A percentile compares a stretch with the other conserved stretches of the same genome.
Conservation (phyloP, 2,797 vertebrate species). For the Capromys pilorides region DNA sequence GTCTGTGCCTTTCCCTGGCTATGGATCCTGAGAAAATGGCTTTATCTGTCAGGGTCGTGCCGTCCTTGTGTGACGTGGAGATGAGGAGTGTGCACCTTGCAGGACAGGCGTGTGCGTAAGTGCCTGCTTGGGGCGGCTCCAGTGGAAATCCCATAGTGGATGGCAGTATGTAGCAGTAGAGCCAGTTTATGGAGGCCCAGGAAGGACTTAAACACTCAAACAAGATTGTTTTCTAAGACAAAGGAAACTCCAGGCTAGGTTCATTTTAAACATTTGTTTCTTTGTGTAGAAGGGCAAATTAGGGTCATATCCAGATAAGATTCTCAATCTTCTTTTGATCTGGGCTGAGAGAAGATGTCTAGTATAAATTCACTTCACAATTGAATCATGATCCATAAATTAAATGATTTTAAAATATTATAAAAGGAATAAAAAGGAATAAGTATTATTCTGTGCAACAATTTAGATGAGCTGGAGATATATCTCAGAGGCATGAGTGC, state of each 20-base stretch:
- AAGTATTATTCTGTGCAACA: neutral
- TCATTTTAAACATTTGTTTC: neutral
- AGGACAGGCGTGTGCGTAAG: neutral
- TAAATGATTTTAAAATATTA: neutral
- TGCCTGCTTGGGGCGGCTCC: neutral
- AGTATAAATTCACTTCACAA: neutral
- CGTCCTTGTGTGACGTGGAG: neutral
- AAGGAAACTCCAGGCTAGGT: neutral
- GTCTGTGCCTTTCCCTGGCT: neutral
- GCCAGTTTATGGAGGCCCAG: neutral
- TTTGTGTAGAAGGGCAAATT: neutral
- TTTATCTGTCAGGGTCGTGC: neutral
- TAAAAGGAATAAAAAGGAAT: slow-evolving; percentile 21
- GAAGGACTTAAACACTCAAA: neutral
- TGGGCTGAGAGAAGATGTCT: neutral
- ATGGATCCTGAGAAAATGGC: neutral
- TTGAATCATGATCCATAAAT: neutral
- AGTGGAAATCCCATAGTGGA: too few species aligned
- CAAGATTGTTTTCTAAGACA: neutral
- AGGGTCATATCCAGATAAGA: neutral
- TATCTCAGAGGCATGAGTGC: too few species aligned
- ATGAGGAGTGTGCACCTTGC: neutral
- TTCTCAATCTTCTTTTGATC: neutral
- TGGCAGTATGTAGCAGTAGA: too few species aligned
- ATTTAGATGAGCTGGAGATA: too few species aligned